Conservation (phyloP, 1,140 invertebrate genomes). For the Drosophila kikkawai region DNA sequence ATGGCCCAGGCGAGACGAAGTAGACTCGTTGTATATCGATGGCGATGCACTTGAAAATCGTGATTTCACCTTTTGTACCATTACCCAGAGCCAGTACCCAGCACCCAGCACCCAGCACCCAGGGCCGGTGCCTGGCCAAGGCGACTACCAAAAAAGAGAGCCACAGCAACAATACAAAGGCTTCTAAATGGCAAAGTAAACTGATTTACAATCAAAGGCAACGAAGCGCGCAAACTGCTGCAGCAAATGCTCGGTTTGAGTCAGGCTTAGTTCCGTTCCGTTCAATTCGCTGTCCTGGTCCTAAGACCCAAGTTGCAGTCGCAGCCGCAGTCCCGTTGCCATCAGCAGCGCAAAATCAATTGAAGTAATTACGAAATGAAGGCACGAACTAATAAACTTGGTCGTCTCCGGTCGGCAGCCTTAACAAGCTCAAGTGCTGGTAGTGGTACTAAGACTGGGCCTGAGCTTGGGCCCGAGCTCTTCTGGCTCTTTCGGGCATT, state of each 20-base stretch:
- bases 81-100: slow-evolving; percentile 32
- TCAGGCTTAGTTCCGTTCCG: slow-evolving; percentile 62
- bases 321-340: slow-evolving; percentile 51
- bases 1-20: slow-evolving; percentile 54
- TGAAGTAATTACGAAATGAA: slow-evolving; percentile 84
- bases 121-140: slow-evolving; percentile 20
- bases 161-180: slow-evolving; percentile 62
- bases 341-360: slow-evolving; percentile 82
- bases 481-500: slow-evolving; percentile 24
- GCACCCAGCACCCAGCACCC: slow-evolving; percentile 32
- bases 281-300: slow-evolving; percentile 67
- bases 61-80: slow-evolving; percentile 81
- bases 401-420: slow-evolving; percentile 65
- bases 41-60: slow-evolving; percentile 83
- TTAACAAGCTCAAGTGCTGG: slow-evolving; percentile 60
- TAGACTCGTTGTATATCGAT: slow-evolving; percentile 73
- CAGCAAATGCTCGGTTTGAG: slow-evolving; percentile 54
- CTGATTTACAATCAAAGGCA: slow-evolving; percentile 84
- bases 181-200: slow-evolving; percentile 84
- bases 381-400: slow-evolving; percentile 84
- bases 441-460: slow-evolving; percentile 3
- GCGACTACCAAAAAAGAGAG: slow-evolving; percentile 26
- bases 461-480: neutral
- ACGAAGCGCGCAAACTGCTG: slow-evolving; percentile 79
- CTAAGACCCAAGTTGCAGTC: slow-evolving; percentile 25